phyloP scores from a whole-genome alignment of 2,113 vertebrate genomes.

The Ursus arctos region DNA sequence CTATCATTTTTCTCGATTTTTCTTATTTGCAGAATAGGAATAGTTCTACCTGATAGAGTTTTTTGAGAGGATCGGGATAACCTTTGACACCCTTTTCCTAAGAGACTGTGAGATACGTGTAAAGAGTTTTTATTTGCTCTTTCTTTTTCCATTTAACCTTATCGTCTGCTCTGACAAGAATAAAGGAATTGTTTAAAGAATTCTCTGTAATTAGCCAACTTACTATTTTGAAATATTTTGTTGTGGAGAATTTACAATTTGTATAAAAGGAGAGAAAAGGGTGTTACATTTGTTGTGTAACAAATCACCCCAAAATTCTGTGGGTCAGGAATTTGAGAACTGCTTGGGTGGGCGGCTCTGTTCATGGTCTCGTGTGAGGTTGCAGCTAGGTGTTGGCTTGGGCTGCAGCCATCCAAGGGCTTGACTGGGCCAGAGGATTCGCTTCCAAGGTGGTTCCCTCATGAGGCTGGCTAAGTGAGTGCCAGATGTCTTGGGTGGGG shows the following conservation, averaged over 20 bases:
- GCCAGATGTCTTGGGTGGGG: neutral
- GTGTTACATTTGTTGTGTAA: neutral
- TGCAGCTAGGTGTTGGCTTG: neutral
- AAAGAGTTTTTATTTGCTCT: constrained; percentile 30
- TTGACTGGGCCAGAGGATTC: neutral
- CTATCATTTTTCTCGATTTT: neutral
- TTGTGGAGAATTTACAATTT: neutral
- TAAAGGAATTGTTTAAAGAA: constrained; percentile 21
- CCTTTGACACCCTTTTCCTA: neutral
- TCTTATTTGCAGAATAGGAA: neutral
- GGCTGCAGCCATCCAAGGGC: neutral
- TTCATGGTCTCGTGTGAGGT: neutral
- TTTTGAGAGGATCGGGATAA: neutral
- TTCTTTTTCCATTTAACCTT: neutral
- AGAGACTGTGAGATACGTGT: neutral
- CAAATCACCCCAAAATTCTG: neutral
- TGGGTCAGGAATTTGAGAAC: neutral
- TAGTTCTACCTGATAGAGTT: neutral
- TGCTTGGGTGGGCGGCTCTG: neutral
- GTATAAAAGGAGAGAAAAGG: neutral
- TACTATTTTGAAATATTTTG: constrained; percentile 9
- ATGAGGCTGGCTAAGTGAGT: no score
- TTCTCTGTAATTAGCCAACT: neutral
- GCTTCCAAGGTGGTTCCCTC: neutral
- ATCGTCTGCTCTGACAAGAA: neutral